These are phyloP conservation scores for Phodopus roborovskii DNA, from an alignment of 2,113 vertebrate genomes.

Conservation along the genomic window DNA sequence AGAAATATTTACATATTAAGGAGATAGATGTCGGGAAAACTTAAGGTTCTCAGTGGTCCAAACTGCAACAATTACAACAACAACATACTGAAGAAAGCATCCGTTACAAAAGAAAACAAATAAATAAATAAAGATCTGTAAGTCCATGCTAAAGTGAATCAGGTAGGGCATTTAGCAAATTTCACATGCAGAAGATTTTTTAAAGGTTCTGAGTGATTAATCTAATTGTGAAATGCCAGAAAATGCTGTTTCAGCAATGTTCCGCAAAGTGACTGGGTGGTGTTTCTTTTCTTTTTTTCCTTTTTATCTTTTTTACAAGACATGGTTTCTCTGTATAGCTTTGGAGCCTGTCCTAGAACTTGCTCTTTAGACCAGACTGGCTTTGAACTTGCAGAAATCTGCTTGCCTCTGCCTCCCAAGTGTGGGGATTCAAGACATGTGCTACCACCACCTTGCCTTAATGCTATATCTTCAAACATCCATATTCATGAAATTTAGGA, in stretches of 20 bases:
- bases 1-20: not conserved
- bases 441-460: too few species aligned
- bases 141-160: not conserved
- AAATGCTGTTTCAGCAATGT: not conserved
- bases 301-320: too few species aligned
- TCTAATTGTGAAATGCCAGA: not conserved
- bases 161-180: not conserved
- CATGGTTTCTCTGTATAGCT: too few species aligned
- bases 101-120: not conserved
- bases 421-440: too few species aligned
- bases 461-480: not conserved
- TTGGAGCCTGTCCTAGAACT: too few species aligned
- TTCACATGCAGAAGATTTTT: not conserved
- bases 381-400: too few species aligned
- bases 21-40: not conserved
- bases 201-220: not conserved
- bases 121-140: not conserved
- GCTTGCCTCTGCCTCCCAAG: too few species aligned
- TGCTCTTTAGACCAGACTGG: too few species aligned
- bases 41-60: not conserved
- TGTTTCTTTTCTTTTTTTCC: too few species aligned
- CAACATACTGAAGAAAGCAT: not conserved
- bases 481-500: not conserved
- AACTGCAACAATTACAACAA: not conserved
- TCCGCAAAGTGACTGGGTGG: not conserved